Evolutionary conservation across 2,797 vertebrate species (phyloP), one percentile per base, ranked within the genome.

Genomic region (Crenuchus spilurus): DNA sequence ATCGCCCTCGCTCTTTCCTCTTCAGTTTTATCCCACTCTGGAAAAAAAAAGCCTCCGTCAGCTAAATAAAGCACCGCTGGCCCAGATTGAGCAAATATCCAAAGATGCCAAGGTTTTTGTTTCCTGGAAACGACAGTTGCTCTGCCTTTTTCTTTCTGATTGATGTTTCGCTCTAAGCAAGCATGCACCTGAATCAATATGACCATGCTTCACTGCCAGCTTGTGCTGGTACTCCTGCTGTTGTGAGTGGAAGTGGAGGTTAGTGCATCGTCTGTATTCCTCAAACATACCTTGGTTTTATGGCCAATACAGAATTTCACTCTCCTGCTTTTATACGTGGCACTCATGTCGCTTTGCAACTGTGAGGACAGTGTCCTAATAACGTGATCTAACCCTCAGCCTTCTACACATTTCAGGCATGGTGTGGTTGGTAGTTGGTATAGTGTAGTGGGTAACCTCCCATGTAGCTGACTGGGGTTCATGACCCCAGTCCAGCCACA

Each of bases 111-210:
- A 48, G 72, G 22, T 30, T 54, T 65, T 77, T 71, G 26, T 73
- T 68, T 66, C 58, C 37, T 76, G 35, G 67, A 69, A 80, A 72
- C 69, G 14, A 26, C 18, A 42, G 52, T 18, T 41, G 14, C 49
- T 18, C 14, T 35, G 22, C 48, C 5, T 48, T 61, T 67, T 60
- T 73, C 6, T 41, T 61, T 61, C 61, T 81, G 77, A 81, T 79
- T 30, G 71, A 83, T 82, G 46, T 48, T 73, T 76, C 49, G 60
- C 57, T 42, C 24, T 70, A 72, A 77, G 82, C 39, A 35, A 46
- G 5, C 13, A 39, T 80, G 72, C 48, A 63, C 55, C 46, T 64
- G 49, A 70, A 75, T 84, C 76, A 73, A 79, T 79, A 71, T 31
- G 37, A 31, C 71, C 41, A 33, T 72, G 37, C 81, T 71, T 77